A percentile compares a stretch with the other conserved stretches of the same genome.
phyloP scores from a whole-genome alignment of 2,797 vertebrate species.

The Onychomys leucogaster region DNA sequence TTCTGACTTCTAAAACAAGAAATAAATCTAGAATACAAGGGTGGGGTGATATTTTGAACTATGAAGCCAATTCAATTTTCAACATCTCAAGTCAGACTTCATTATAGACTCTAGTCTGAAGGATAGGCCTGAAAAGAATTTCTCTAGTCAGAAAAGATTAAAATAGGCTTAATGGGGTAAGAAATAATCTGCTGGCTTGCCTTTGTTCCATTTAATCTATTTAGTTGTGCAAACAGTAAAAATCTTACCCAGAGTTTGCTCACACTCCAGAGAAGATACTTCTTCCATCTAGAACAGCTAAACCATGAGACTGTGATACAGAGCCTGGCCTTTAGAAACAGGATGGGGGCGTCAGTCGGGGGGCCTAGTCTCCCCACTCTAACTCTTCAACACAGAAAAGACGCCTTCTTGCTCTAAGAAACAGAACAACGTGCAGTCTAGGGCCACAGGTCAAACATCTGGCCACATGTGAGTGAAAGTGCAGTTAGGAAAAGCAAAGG shows the following conservation, averaged over 20 bases:
- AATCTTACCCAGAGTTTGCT: not conserved
- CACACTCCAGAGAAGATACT: not conserved
- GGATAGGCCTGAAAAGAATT: conserved; percentile 23
- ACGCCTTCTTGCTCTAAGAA: conserved; percentile 20
- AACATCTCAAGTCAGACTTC: conserved; percentile 41
- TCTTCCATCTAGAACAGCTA: not conserved
- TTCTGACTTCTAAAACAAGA: conserved; percentile 13
- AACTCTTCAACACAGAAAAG: not conserved
- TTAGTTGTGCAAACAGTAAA: not conserved
- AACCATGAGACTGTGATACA: not conserved
- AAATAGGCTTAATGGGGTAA: not conserved
- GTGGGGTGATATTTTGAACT: conserved; percentile 38
- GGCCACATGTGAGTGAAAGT: not conserved
- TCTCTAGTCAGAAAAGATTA: not conserved
- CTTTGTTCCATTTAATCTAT: conserved; percentile 25
- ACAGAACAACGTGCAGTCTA: not conserved
- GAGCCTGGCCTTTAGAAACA: conserved; percentile 11
- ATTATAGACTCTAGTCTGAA: conserved; percentile 41
- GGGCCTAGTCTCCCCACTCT: not conserved
- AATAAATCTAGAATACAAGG: not conserved
- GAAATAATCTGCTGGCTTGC: conserved; percentile 54
- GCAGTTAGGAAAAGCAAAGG: not conserved
- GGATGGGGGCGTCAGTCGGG: not conserved
- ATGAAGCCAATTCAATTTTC: conserved; percentile 49
- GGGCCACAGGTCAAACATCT: not conserved